phyloP scores from a whole-genome alignment of 2,113 vertebrate species.

The Tylochromis polylepis region DNA sequence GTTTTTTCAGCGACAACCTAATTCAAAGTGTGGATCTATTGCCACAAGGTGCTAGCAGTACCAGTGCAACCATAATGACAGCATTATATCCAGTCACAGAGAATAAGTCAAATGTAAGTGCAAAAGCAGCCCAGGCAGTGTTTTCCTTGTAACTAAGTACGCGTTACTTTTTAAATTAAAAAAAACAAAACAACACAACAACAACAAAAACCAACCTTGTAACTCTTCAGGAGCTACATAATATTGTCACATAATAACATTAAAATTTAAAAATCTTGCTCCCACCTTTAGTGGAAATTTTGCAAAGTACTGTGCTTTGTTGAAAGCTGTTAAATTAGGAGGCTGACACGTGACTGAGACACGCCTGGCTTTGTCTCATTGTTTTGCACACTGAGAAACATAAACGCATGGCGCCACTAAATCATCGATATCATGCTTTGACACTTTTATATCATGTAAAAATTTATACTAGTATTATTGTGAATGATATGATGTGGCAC shows the following conservation, averaged over 20 bases:
- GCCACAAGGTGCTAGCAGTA: not conserved
- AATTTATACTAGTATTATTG: not conserved
- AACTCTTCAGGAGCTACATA: not conserved
- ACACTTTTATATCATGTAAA: not conserved
- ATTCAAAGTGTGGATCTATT: not conserved
- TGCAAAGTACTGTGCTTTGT: not conserved
- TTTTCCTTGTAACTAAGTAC: not conserved
- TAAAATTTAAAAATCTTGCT: not conserved
- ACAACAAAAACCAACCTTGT: not conserved
- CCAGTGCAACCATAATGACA: not conserved
- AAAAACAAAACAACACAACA: not conserved
- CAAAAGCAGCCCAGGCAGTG: not conserved
- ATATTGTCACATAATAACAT: not conserved
- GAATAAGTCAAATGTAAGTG: not conserved
- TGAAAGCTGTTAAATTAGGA: not conserved
- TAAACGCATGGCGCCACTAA: not conserved
- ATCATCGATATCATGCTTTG: not conserved
- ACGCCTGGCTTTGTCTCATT: not conserved
- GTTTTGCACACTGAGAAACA: not conserved
- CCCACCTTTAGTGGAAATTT: not conserved
- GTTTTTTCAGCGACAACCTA: not conserved
- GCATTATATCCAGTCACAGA: not conserved
- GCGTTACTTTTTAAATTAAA: not conserved
- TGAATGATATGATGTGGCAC: constrained; percentile 1
- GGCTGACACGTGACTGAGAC: not conserved